Evolutionary conservation across 1,140 invertebrate species (phyloP), one percentile per base, ranked within the genome.

Genomic region (Agrilus planipennis): DNA sequence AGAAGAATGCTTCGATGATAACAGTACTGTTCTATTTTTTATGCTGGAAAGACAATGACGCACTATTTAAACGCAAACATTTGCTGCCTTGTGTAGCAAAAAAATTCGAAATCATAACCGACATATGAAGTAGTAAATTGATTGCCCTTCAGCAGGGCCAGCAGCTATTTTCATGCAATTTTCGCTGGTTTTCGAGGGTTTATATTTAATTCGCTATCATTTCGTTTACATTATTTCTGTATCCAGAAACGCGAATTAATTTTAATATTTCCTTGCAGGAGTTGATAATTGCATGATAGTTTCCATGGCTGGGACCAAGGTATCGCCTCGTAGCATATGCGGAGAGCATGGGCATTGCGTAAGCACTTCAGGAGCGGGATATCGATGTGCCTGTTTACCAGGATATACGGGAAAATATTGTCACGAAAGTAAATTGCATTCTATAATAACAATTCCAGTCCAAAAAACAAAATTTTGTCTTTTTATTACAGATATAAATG

Each of bases 321-420:
- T 50, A 22, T 51, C 52, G 12, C 42, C 57, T 30, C 50, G 68
- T 43, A 68, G 67, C 17, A 62, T 64, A 51, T 90, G 86, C 55
- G 82, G 81, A 31, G 80, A 84, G 22, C 81, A 87, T 58, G 83
- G 85, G 25, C 77, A 77, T 52, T 89, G 85, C 52, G 65, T 80
- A 28, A 72, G 67, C 52, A 72, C 69, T 45, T 64, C 71, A 23
- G 71, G 70, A 27, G 76, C 67, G 54, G 72, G 70, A 36, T 77
- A 72, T 48, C 68, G 68, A 49, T 89, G 86, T 63, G 69, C 74
- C 36, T 90, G 86, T 57, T 70, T 80, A 46, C 70, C 77, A 2
- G 86, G 86, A 10, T 86, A 82, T 55, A 76, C 76, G 11, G 84
- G 84, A 39, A 73, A 75, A 53, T 81, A 75, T 49, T 81, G 80